Percentiles rank a stretch among this genome's conserved stretches.
phyloP scores from a whole-genome alignment of 2,888 invertebrate genomes.

The Agelastica alni region DNA sequence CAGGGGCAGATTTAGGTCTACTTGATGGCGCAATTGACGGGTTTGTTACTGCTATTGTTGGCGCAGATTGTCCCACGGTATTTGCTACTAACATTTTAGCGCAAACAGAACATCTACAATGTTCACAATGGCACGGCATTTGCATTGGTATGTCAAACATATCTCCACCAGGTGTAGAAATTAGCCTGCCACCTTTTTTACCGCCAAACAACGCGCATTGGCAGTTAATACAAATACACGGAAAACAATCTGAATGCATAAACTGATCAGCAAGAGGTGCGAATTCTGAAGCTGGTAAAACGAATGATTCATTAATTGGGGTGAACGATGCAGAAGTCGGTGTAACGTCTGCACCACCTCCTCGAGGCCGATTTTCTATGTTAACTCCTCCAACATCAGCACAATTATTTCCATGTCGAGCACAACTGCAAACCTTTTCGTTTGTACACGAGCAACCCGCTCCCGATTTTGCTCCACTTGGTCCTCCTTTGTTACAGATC shows the following conservation, averaged over 20 bases:
- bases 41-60: conserved; percentile 1
- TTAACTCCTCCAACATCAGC: conserved; percentile 19
- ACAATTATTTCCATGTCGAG: conserved; percentile 14
- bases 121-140: neutral
- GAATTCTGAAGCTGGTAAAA: no score
- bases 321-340: no score
- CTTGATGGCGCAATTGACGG: neutral
- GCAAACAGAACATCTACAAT: conserved; percentile 1
- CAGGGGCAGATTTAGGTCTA: conserved; percentile 18
- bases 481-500: no score
- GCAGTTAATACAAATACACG: conserved; percentile 31
- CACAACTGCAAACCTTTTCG: conserved; percentile 4
- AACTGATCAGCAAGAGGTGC: no score
- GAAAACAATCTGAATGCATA: conserved; percentile 23
- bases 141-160: conserved; percentile 3
- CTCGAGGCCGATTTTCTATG: neutral
- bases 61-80: conserved; percentile 6
- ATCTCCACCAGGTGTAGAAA: neutral
- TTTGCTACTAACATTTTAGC: neutral
- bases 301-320: no score
- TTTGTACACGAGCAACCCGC: conserved; percentile 8
- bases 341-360: no score
- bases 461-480: neutral
- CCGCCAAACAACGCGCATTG: conserved; percentile 34
- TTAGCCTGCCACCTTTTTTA: conserved; percentile 11